Conservation (phyloP, 2,888 invertebrate species). For the Helleia helle region DNA sequence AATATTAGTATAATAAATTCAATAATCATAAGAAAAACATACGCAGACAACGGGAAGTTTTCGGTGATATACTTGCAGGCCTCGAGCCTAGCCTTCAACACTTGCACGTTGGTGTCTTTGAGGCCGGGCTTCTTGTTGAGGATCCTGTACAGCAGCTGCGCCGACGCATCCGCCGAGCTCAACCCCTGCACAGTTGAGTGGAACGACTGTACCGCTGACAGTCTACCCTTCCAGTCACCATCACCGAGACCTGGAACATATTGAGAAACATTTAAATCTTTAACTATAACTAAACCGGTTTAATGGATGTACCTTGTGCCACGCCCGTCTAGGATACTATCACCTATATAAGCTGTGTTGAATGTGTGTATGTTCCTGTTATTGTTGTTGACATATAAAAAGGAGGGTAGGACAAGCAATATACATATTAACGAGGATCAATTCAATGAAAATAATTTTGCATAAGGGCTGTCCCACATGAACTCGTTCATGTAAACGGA, state of each 20-base stretch:
- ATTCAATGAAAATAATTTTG: no score
- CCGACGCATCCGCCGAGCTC: conserved; percentile 76
- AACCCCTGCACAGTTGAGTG: conserved; percentile 75
- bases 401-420: no score
- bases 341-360: no score
- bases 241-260: conserved; percentile 76
- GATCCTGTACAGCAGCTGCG: conserved; percentile 83
- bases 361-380: no score
- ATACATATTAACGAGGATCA: no score
- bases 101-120: conserved; percentile 94
- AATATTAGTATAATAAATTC: conserved; percentile 5
- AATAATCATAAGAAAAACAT: conserved; percentile 31
- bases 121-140: conserved; percentile 88
- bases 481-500: no score
- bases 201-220: conserved; percentile 83
- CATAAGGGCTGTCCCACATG: no score
- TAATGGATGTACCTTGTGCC: no score
- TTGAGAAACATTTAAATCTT: no score
- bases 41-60: conserved; percentile 80
- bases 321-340: no score
- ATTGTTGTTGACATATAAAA: no score
- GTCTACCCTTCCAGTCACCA: conserved; percentile 89
- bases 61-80: conserved; percentile 85
- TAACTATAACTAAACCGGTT: no score
- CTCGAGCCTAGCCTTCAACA: conserved; percentile 87